Evolutionary conservation across 2,113 vertebrate species (phyloP), one percentile per base, ranked within the genome.

Genomic region (Aphyosemion australe): DNA sequence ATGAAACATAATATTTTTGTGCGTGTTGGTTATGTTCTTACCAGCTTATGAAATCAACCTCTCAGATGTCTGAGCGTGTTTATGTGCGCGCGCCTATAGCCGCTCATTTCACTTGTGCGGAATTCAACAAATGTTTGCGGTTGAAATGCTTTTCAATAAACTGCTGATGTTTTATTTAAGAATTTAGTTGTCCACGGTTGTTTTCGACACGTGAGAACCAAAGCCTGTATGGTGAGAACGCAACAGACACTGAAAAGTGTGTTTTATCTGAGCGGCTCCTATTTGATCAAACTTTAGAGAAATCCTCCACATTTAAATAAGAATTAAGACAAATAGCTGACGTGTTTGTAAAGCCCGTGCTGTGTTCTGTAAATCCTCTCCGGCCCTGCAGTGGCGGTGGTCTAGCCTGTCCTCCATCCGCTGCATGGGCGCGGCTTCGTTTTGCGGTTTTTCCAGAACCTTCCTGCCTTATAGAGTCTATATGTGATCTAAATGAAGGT

Each of bases 361-460:
- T 80, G 65, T 70, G 48, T 64, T 83, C 61, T 26, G 61, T 76
- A 65, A 69, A 70, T 57, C 69, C 50, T 21, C 32, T 45, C 4
- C 73, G 72, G 56, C 53, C 61, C 71, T 77, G 74, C 65, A 26
- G 26, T 26, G 26, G 5, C 26, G 5, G 26, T 26, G 26, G 26
- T 26, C 26, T 26, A 80, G 61, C 52, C 51, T 74, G 65, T 20
- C 61, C 64, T 65, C 53, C 34, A 64, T 58, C 42, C 78, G 59
- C 45, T 61, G 26, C 26, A 26, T 26, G 71, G 82, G 72, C 53
- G 86, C 68, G 79, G 75, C 79, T 79, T 67, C 60, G 31, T 49
- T 78, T 61, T 75, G 74, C 55, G 71, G 69, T 84, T 54, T 42
- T 48, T 21, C 60, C 71, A 54, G 69, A 53, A 43, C 32, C 62